Evolutionary conservation across 2,113 vertebrate species (phyloP).

Genomic region (Channa maculata): DNA sequence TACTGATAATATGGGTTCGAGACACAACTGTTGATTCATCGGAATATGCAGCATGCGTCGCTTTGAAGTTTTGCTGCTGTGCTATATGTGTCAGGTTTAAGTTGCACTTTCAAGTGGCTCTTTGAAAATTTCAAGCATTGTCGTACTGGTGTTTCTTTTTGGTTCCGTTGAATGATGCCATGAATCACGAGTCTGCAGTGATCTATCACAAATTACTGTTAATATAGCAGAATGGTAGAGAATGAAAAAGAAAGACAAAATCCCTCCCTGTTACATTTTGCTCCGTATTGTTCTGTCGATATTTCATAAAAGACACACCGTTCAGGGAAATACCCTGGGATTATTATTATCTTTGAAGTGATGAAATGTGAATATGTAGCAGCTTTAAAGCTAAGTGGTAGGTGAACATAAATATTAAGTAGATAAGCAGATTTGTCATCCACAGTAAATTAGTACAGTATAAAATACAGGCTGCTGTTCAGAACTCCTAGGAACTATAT

Average conservation of each 20-base stretch:
- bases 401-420: neutral
- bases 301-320: too few species aligned
- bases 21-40: conserved; percentile 27
- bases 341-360: conserved; percentile 1
- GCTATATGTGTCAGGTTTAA: neutral
- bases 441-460: too few species aligned
- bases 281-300: too few species aligned
- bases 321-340: neutral
- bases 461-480: too few species aligned
- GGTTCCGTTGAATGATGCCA: too few species aligned
- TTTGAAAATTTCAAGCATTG: neutral
- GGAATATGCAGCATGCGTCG: neutral
- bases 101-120: neutral
- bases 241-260: too few species aligned
- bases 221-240: too few species aligned
- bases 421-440: too few species aligned
- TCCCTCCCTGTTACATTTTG: neutral
- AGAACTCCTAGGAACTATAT: too few species aligned
- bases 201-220: too few species aligned
- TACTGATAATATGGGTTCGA: conserved; percentile 23
- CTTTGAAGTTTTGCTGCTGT: neutral
- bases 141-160: neutral
- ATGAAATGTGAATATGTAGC: conserved; percentile 14
- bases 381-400: neutral
- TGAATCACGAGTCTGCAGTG: too few species aligned